Percentiles rank a stretch among this genome's conserved stretches.
phyloP scores from a whole-genome alignment of 2,797 vertebrate genomes.

The Lophotriccus pileatus region DNA sequence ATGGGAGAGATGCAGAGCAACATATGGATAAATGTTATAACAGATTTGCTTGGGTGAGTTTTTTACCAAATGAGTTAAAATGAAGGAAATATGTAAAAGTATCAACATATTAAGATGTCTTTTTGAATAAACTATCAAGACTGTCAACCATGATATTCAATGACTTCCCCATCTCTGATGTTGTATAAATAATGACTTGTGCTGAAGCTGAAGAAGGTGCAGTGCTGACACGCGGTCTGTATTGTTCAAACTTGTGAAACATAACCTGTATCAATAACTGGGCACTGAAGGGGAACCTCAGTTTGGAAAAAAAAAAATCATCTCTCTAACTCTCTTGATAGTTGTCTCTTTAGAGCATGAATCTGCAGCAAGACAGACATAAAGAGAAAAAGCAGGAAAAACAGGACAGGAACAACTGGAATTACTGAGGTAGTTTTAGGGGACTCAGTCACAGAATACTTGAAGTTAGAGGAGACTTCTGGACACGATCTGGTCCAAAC shows the following conservation, averaged over 20 bases:
- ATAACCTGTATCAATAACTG: background rate
- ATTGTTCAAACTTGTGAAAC: background rate
- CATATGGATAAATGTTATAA: background rate
- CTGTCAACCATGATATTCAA: background rate
- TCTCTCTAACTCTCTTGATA: background rate
- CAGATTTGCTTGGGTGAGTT: background rate
- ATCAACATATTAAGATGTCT: background rate
- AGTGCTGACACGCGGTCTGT: background rate
- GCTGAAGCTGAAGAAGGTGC: background rate
- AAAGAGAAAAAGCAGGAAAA: background rate
- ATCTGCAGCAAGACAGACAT: background rate
- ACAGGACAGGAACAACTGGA: background rate
- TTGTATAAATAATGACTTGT: background rate
- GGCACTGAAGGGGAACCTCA: background rate
- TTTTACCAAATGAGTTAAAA: background rate
- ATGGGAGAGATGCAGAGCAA: fast-evolving
- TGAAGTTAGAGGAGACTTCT: background rate
- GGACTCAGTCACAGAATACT: background rate
- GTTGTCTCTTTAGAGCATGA: background rate
- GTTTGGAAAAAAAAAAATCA: background rate
- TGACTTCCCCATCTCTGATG: background rate
- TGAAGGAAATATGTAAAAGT: background rate
- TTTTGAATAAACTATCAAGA: background rate
- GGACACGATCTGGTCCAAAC: background rate
- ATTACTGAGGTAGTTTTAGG: background rate